A percentile compares a stretch with the other conserved stretches of the same genome.
phyloP scores from a whole-genome alignment of 2,797 vertebrate species.

The Pseudocheirus occidentalis region DNA sequence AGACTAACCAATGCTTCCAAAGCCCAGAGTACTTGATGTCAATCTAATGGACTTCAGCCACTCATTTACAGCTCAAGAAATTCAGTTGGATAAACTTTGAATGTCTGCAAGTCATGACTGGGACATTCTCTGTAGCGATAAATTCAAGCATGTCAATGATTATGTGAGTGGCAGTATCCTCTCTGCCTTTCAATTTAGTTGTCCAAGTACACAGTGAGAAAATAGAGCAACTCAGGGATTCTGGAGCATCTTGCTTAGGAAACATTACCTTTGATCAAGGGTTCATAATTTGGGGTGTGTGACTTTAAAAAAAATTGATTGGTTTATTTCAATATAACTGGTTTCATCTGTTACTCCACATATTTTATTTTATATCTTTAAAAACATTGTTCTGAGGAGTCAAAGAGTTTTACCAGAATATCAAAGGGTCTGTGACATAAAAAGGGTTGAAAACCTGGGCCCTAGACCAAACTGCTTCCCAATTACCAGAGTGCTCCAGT shows the following conservation, averaged over 20 bases:
- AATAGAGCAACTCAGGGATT: not conserved
- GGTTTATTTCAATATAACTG: not conserved
- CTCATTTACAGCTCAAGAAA: not conserved
- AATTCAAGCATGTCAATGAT: not conserved
- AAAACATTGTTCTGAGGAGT: not conserved
- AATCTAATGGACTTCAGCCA: not conserved
- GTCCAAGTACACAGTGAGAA: not conserved
- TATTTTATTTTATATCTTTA: not conserved
- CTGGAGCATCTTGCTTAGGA: not conserved
- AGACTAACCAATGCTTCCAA: not conserved
- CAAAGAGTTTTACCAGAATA: not conserved
- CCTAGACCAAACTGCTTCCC: not conserved
- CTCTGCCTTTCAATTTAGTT: not conserved
- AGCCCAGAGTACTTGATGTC: not conserved
- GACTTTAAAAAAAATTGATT: not conserved
- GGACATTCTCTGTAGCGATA: not conserved
- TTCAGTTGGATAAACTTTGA: not conserved
- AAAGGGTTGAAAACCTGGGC: not conserved
- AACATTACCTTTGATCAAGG: not conserved
- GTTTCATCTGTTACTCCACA: not conserved
- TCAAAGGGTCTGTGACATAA: not conserved
- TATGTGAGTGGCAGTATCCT: not conserved
- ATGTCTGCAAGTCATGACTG: not conserved
- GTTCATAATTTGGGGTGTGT: not conserved
- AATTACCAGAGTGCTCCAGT: not conserved